Evolutionary conservation across 2,797 vertebrate species (phyloP).

Genomic region (Falco berigora): DNA sequence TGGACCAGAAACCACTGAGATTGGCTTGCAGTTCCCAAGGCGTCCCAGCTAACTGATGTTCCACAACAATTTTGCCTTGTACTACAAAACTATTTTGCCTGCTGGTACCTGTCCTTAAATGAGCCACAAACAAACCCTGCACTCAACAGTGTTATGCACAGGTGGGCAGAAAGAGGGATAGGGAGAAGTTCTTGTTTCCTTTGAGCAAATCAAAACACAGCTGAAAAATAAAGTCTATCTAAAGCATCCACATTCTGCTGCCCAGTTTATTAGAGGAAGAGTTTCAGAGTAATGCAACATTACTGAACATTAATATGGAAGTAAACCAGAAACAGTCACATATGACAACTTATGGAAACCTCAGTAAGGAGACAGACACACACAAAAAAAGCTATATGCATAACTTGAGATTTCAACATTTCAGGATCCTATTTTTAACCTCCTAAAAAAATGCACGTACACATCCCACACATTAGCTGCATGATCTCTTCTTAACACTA

Average conservation of each 20-base stretch:
- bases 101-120: background rate
- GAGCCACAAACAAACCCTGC: background rate
- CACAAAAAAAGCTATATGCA: background rate
- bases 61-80: background rate
- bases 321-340: background rate
- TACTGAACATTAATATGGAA: background rate
- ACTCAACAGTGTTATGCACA: background rate
- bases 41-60: background rate
- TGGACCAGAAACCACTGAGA: background rate
- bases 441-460: background rate
- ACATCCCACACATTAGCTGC: background rate
- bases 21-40: background rate
- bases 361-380: background rate
- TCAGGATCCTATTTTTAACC: background rate
- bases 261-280: background rate
- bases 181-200: background rate
- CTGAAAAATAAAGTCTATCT: background rate
- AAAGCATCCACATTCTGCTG: background rate
- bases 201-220: background rate
- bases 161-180: background rate
- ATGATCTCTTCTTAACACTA: background rate
- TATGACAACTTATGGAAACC: background rate
- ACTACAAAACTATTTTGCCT: background rate
- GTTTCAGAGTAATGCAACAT: background rate
- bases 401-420: background rate